Base-by-base conservation (phyloP, 2,797 vertebrate species). In the Schizopygopsis malacanthus region DNA sequence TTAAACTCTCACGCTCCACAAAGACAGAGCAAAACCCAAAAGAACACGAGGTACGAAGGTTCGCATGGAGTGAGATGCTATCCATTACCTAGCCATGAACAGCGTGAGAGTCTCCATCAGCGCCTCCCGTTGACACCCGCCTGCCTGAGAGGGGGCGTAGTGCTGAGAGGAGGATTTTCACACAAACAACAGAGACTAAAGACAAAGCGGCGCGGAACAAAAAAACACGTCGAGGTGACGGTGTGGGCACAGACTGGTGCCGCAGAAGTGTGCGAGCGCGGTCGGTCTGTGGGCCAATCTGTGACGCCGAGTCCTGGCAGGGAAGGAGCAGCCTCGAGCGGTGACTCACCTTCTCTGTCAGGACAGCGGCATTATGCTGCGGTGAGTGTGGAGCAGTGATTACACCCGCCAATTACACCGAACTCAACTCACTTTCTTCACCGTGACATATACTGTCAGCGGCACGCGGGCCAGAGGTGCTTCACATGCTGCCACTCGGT, bases 311-410 rank as follows among this genome's bases (percentile, higher is more conserved):
- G 76, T 85, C 50, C 43, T 76, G 86, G 90, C 88, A 82, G 75
- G 77, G 72, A 87, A 83, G 86, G 87, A 82, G 89, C 87, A 16
- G 75, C 84, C 84, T 81, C 73, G 88, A 85, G 88, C 87, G 80
- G 88, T 92, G 92, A 94, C 84, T 92, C 92, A 91, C 86, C 86
- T 81, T 82, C 81, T 6, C 79, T 81, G 87, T 82, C 87, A 90
- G 89, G 87, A 89, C 72, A 90, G 86, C 76, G 25, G 75, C 88
- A 84, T 85, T 72, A 81, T 87, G 76, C 81, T 89, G 87, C 87
- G 78, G 88, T 88, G 88, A 59, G 28, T 8, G 13, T 67, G 88
- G 85, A 89, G 88, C 86, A 54, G 67, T 78, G 52, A 84, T 80
- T 79, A 76, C 84, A 76, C 54, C 80, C 79, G 67, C 86, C 86